Conservation (phyloP, 2,888 invertebrate genomes). For the Neria commutata region DNA sequence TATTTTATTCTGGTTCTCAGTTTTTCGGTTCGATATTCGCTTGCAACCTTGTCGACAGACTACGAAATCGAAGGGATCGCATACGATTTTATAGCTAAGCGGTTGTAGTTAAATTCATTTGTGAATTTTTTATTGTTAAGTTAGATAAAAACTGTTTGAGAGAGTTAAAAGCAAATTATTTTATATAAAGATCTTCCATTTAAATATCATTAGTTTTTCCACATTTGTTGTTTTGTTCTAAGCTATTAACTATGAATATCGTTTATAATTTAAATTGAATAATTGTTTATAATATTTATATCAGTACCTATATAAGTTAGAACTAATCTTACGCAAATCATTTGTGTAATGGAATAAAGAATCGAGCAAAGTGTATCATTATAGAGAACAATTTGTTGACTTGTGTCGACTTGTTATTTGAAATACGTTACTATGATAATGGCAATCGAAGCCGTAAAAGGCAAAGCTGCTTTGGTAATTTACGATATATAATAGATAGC, state of each 20-base stretch:
- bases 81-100: constrained; percentile 50
- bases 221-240: constrained; percentile 2
- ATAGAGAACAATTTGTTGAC: too few species aligned
- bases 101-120: background rate
- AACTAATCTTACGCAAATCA: too few species aligned
- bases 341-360: too few species aligned
- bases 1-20: constrained; percentile 33
- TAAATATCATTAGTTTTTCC: constrained; percentile 6
- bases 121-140: constrained; percentile 29
- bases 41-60: constrained; percentile 51
- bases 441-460: too few species aligned
- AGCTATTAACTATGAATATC: constrained; percentile 5
- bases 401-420: too few species aligned
- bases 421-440: too few species aligned
- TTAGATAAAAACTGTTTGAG: constrained; percentile 17
- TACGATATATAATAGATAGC: too few species aligned
- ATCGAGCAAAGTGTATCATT: too few species aligned
- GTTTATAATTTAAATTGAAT: background rate
- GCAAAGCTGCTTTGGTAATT: too few species aligned
- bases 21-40: constrained; percentile 48
- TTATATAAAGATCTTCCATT: constrained; percentile 11
- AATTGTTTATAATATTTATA: background rate
- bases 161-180: constrained; percentile 14
- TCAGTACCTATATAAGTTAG: background rate
- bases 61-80: constrained; percentile 52